phyloP scores from a whole-genome alignment of 2,888 invertebrate species.

The Urechis unicinctus region DNA sequence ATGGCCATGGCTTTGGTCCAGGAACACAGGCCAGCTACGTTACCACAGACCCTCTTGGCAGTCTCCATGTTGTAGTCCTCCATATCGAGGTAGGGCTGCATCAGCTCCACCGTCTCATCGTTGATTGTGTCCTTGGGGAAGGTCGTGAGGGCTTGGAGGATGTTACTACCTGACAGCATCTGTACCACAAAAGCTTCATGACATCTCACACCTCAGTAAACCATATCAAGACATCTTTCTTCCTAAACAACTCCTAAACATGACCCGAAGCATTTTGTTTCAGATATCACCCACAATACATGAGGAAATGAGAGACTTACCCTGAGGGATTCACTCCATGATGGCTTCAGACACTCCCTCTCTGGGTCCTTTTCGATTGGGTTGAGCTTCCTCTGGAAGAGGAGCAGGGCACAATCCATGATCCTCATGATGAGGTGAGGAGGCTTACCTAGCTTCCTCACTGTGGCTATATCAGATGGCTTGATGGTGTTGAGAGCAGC shows the following conservation, averaged over 20 bases:
- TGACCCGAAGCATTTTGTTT: no score
- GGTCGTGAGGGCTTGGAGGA: constrained; percentile 67
- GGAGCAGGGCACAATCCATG: constrained; percentile 49
- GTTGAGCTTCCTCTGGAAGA: constrained; percentile 42
- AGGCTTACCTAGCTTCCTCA: constrained; percentile 48
- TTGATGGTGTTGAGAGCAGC: constrained; percentile 54
- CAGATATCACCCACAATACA: no score
- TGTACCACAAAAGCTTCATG: constrained; percentile 17
- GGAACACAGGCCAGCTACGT: constrained; percentile 48
- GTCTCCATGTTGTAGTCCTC: constrained; percentile 49
- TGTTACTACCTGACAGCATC: constrained; percentile 45
- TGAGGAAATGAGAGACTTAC: constrained; percentile 17
- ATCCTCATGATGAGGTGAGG: constrained; percentile 52
- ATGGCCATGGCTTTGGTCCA: constrained; percentile 51
- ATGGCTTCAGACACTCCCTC: constrained; percentile 40
- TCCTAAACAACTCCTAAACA: no score
- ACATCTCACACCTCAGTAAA: no score
- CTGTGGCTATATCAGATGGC: constrained; percentile 49
- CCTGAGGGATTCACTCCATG: constrained; percentile 49
- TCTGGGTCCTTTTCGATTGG: constrained; percentile 42
- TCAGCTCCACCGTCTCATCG: constrained; percentile 49
- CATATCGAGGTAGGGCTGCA: constrained; percentile 44
- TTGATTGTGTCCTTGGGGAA: constrained; percentile 63
- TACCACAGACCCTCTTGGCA: constrained; percentile 50
- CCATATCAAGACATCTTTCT: not conserved